phyloP scores from a whole-genome alignment of 2,888 invertebrate genomes.

The Lycaena phlaeas region DNA sequence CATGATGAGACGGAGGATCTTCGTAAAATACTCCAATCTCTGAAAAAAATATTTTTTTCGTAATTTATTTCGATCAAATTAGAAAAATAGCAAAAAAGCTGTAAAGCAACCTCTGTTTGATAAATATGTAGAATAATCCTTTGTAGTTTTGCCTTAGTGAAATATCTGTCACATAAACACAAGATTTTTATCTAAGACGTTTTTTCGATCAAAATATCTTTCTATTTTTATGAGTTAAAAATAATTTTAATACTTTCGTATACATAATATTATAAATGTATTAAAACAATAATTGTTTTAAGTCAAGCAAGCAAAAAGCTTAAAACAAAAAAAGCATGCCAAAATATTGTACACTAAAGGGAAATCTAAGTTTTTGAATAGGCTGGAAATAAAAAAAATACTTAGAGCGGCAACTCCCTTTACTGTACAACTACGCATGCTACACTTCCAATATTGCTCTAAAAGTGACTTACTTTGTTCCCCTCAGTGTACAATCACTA shows the following conservation, averaged over 20 bases:
- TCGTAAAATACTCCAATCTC: constrained; percentile 63
- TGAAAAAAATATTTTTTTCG: constrained; percentile 27
- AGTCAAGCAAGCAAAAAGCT: background rate
- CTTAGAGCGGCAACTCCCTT: constrained; percentile 70
- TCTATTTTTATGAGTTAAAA: no score
- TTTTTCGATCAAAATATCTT: no score
- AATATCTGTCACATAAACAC: no score
- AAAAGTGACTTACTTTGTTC: constrained; percentile 63
- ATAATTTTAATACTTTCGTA: no score
- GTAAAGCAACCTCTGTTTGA: background rate
- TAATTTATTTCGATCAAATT: constrained; percentile 4
- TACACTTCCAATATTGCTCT: constrained; percentile 39
- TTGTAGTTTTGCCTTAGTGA: no score
- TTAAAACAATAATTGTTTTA: no score
- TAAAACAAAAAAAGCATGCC: constrained; percentile 34
- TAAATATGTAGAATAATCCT: no score
- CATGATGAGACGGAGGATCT: constrained; percentile 58
- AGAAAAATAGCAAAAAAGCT: constrained; percentile 8
- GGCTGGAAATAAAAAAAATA: constrained; percentile 22
- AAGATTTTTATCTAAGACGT: no score
- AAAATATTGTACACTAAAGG: constrained; percentile 70
- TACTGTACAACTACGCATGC: constrained; percentile 67
- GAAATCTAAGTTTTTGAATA: constrained; percentile 32
- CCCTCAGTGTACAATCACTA: constrained; percentile 70
- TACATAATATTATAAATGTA: no score